Evolutionary conservation across 2,113 vertebrate species (phyloP), one percentile per base, ranked within the genome.

Genomic region (Cyphomyrus plagiostoma): DNA sequence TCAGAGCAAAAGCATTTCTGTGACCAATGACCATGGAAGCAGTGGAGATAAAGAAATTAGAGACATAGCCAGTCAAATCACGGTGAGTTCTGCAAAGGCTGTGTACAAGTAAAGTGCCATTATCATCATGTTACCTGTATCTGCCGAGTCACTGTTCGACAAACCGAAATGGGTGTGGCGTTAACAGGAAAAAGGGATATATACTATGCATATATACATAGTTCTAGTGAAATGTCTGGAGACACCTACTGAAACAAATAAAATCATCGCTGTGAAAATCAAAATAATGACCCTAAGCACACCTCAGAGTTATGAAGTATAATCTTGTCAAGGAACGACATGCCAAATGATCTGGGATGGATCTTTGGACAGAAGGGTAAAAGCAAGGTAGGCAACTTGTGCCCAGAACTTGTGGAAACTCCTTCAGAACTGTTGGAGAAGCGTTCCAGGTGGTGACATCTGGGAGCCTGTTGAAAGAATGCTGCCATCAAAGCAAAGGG

Each of bases 31-130:
- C 77, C 87, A 86, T 0, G 91, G 92, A n/a, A 86, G 89, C 0
- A 91, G 89, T 87, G 90, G 77, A 48, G 94, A 96, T 77, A 92
- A 87, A 66, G 95, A 96, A 11, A 91, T 94, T 52, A 92, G 94
- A 46, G 95, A 96, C 90, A 95, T 96, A 42, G 94, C 94, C 89
- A 93, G 93, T 91, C 95, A 96, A 87, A 94, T 96, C 84, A 95
- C 94, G 93, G 96, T 96, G 91, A 94, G 95, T 90, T 21, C 15
- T 82, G 35, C 19, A 23, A 8, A 46, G 77, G 19, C 17, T 46
- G 35, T 7, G 3, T 46, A 42, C 46, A 21, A 46, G 19, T 19
- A 19, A 15, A 10, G 45, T 48, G 3, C 10, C 15, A 39, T 46
- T 83, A 23, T 23, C 39, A 83, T 48, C 39, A 21, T 83, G 8